Base-by-base conservation (phyloP, 2,888 invertebrate genomes). In the Diarsia rubi region DNA sequence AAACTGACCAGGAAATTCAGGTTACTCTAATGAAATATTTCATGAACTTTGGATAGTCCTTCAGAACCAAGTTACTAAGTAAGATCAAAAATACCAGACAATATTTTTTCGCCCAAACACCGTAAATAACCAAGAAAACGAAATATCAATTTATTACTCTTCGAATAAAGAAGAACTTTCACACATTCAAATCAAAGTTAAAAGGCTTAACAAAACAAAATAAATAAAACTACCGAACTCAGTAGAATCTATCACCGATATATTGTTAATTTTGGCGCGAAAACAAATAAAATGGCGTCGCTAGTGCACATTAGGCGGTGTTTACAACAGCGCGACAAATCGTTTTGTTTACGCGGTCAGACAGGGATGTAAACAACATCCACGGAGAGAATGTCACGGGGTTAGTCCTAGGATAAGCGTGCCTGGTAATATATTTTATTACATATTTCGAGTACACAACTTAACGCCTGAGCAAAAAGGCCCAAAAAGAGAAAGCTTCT, bases 311-410 rank as follows among this genome's bases (percentile, higher is more conserved):
- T 87, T 88, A 86, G 83, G 75, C 71, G 83, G 85, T 89, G 88
- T 90, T 90, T 89, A 90, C 89, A 89, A 83, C 86, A 79, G 80
- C 82, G 79, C 87, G 88, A 89, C 90, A 90, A 90, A 90, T 90
- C 87, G 90, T 65, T 85, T 88, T 90, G 90, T 90, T 90, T 90
- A 88, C 88, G 88, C 87, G 86, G 85, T 86, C 87, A 79, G 84
- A 73, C 78, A 75, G 64, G 37, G 73, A 75, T 76, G 82, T 83
- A 88, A 87, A 87, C 84, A 86, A 88, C 84, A 69, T 65, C 78
- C 77, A 72, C 47, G 73, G 67, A 47, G 71, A 75, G 72, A 76
- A 69, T 68, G 74, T 76, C 74, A 75, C 45, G 72, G 60, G 71
- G 73, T 74, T 75, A 75, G 65, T 83, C 67, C 64, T 27, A 52